Base-by-base conservation (phyloP, 2,888 invertebrate genomes). In the Coleophora flavipennella region DNA sequence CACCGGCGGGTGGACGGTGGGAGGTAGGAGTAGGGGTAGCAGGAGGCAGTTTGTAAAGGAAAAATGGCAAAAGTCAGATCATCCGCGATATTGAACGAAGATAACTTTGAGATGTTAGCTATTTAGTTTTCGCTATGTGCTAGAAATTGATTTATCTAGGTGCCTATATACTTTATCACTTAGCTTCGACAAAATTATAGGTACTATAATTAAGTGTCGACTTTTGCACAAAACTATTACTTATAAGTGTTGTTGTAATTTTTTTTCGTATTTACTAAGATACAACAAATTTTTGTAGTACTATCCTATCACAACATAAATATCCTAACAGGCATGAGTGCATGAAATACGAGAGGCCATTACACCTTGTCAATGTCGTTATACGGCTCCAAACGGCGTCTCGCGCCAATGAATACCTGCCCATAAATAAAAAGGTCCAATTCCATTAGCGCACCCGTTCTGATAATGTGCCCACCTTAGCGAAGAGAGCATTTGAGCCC, bases 41-140 rank as follows among this genome's bases (percentile, higher is more conserved):
- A 51, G 53, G 50, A 55, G 61, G 57, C 57, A 61, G 67, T 66
- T 70, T 55, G 65, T 62, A 63, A 68, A 72, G 72, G 72, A 79
- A 81, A 83, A 83, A 76, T 72, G 77, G 70, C 71, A 72, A 81
- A 81, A 81, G 71, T 79, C 78, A 71, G 72, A 80, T 80, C 77
- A 74, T 80, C 77, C 69, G 68, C 69, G 67, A 76, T 81, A 79
- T 79, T 78, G 79, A 81, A 78, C 79, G 71, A 65, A 72, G 77
- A 81, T 77, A 80, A 75, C 68, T 80, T 80, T 78, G 76, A 77
- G 62, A 67, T 64, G 61, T 68, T 76, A 3, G 3, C 20, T 20
- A 20, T 20, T 3, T 20, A 20, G 20, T 20, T 20, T 4, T 20
- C 20, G 20, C 6, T 20, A 20, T 20, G 20, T 20, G 6, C 20